These are phyloP conservation scores for Elephantulus edwardii DNA, from an alignment of 2,113 vertebrate genomes.

Conservation along the genomic window DNA sequence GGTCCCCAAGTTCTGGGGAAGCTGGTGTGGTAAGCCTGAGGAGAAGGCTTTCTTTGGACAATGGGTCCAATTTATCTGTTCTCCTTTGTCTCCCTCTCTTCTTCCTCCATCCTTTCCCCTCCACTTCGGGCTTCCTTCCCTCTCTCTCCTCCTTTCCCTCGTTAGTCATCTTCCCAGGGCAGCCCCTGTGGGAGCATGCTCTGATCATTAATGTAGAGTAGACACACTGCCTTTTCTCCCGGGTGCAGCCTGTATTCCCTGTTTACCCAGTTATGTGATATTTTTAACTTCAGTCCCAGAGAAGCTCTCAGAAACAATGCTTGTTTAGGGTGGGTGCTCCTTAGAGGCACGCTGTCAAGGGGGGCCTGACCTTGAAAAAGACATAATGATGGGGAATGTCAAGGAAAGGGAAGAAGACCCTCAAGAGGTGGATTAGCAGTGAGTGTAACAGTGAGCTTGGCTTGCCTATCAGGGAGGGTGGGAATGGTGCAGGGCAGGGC, in stretches of 20 bases:
- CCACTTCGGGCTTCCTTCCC: not conserved
- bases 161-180: not conserved
- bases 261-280: not conserved
- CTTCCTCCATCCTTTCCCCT: rapidly evolving
- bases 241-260: not conserved
- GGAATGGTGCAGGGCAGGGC: too few species aligned
- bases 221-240: not conserved
- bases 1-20: not conserved
- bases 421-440: too few species aligned
- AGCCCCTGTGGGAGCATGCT: not conserved
- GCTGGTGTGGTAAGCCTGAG: not conserved
- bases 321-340: too few species aligned
- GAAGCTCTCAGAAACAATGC: not conserved
- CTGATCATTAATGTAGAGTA: slow-evolving; percentile 21
- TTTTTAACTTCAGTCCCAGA: slow-evolving; percentile 1
- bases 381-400: too few species aligned
- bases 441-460: too few species aligned
- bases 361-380: too few species aligned
- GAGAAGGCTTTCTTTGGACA: not conserved
- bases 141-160: not conserved
- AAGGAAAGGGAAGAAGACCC: too few species aligned
- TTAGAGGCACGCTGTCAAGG: too few species aligned
- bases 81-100: rapidly evolving
- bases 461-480: too few species aligned
- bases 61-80: not conserved